Conservation (phyloP, 2,888 invertebrate species). For the Eupithecia pulchellata region DNA sequence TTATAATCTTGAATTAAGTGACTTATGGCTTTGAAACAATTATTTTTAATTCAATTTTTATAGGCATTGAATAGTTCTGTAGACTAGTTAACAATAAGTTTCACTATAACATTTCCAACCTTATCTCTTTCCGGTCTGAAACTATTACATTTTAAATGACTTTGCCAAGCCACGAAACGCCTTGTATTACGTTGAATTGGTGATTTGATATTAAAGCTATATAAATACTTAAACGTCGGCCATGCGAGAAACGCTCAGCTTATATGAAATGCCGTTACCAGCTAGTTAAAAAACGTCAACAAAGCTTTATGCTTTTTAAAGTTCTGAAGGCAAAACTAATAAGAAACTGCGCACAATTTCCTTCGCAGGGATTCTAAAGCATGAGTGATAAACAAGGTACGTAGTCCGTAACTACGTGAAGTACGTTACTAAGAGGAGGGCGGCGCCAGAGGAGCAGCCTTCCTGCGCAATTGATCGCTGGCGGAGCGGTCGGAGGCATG, state of each 20-base stretch:
- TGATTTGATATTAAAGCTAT: constrained; percentile 1
- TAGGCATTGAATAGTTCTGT: background rate
- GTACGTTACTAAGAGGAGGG: constrained; percentile 39
- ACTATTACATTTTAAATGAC: constrained; percentile 11
- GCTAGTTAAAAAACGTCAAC: background rate
- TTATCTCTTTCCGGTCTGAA: constrained; percentile 21
- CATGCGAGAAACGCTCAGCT: background rate
- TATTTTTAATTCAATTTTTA: background rate
- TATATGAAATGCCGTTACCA: background rate
- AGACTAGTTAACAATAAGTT: constrained; percentile 2
- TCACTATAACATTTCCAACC: constrained; percentile 6
- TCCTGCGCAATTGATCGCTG: constrained; percentile 77
- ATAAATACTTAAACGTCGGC: constrained; percentile 1
- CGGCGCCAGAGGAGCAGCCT: constrained; percentile 52
- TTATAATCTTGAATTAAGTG: background rate
- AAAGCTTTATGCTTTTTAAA: background rate
- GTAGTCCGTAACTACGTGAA: constrained; percentile 28
- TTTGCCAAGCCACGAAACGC: background rate
- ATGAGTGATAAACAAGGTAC: constrained; percentile 25
- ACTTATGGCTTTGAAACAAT: background rate
- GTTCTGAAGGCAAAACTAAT: constrained; percentile 13
- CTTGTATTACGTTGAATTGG: background rate
- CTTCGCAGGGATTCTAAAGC: constrained; percentile 7
- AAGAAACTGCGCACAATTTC: constrained; percentile 20
- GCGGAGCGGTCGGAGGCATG: constrained; percentile 44